A percentile compares a stretch with the other conserved stretches of the same genome.
These are phyloP conservation scores for Manduca sexta DNA, from an alignment of 1,140 invertebrate genomes.

Conservation along the genomic window DNA sequence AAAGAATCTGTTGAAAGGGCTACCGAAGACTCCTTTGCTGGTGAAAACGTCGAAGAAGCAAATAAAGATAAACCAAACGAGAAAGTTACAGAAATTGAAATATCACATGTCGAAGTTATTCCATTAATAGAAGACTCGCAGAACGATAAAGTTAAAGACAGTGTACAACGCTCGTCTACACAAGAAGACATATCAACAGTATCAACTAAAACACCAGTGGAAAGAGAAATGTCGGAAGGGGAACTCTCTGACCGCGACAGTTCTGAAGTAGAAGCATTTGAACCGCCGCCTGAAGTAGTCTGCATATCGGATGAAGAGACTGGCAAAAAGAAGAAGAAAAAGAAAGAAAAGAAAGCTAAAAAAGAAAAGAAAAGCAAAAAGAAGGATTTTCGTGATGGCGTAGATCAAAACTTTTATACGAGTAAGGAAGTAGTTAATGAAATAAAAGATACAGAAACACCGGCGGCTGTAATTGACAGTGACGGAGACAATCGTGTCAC, in stretches of 20 bases:
- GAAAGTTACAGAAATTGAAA: neutral
- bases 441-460: neutral
- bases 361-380: slow-evolving; percentile 44
- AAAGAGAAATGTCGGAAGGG: slow-evolving; percentile 41
- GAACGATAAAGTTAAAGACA: neutral
- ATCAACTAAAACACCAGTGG: slow-evolving; percentile 12
- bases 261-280: slow-evolving; percentile 31
- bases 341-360: slow-evolving; percentile 48
- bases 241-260: slow-evolving; percentile 41
- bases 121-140: too few relatives aligned
- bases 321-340: slow-evolving; percentile 23
- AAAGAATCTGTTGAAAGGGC: neutral
- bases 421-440: neutral
- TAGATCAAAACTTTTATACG: slow-evolving; percentile 52
- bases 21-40: too few relatives aligned
- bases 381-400: slow-evolving; percentile 49
- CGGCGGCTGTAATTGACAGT: slow-evolving; percentile 4
- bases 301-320: slow-evolving; percentile 48
- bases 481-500: slow-evolving; percentile 30
- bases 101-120: too few relatives aligned
- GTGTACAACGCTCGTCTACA: neutral
- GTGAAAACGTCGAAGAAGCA: neutral
- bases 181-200: slow-evolving; percentile 14
- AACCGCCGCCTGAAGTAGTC: slow-evolving; percentile 33
- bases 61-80: too few relatives aligned